Conservation (phyloP, 2,113 vertebrate genomes). For the Lasiurus cinereus region DNA sequence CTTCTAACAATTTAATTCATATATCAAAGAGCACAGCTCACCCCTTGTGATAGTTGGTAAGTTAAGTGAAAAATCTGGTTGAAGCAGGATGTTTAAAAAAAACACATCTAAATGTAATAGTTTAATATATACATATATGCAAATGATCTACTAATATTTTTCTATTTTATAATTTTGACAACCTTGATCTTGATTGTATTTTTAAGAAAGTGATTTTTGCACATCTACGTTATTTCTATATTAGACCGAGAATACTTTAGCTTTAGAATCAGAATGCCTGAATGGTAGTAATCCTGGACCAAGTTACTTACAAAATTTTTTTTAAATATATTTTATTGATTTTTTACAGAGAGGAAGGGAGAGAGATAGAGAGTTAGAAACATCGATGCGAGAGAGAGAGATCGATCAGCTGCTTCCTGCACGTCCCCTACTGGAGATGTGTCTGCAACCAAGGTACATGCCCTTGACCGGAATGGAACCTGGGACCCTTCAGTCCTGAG, state of each 20-base stretch:
- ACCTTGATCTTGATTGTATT: neutral
- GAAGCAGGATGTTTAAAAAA: neutral
- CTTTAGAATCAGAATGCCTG: neutral
- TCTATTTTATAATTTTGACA: neutral
- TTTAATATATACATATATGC: neutral
- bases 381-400: too few relatives aligned
- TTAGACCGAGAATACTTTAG: neutral
- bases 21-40: neutral
- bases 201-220: neutral
- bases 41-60: neutral
- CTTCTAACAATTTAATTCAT: neutral
- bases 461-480: too few relatives aligned
- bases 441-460: too few relatives aligned
- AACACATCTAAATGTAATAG: neutral
- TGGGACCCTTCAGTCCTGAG: too few relatives aligned
- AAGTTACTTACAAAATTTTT: neutral
- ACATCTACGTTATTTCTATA: neutral
- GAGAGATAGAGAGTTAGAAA: too few relatives aligned
- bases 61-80: neutral
- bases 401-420: too few relatives aligned
- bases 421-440: too few relatives aligned
- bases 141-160: neutral
- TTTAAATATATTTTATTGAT: too few relatives aligned
- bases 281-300: neutral
- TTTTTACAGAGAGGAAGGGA: too few relatives aligned